phyloP scores from a whole-genome alignment of 2,797 vertebrate species.

The Rachycentron canadum region DNA sequence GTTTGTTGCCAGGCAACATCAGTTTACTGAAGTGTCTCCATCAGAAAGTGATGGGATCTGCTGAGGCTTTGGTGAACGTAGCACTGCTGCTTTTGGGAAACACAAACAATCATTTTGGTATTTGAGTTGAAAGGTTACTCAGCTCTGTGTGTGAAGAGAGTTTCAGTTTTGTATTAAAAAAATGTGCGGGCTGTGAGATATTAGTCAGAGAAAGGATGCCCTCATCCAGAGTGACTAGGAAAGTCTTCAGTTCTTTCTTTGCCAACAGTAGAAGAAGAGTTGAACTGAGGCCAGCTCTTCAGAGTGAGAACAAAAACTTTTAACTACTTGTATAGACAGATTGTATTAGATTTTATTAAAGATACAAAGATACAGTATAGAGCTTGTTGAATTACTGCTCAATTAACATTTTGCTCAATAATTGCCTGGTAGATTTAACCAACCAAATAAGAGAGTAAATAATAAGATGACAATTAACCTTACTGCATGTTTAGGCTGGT shows the following conservation, averaged over 20 bases:
- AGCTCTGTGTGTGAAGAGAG: conserved; percentile 9
- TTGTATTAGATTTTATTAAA: background rate
- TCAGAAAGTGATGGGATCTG: conserved; percentile 49
- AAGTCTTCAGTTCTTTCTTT: background rate
- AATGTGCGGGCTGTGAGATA: conserved; percentile 25
- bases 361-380: background rate
- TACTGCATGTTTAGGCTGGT: too few relatives aligned
- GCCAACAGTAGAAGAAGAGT: background rate
- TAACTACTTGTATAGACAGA: background rate
- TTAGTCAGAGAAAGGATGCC: conserved; percentile 42
- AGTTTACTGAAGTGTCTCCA: conserved; percentile 60
- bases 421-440: background rate
- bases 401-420: background rate
- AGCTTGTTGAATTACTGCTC: background rate
- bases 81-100: conserved; percentile 40
- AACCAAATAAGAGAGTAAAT: background rate
- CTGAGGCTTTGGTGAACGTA: conserved; percentile 21
- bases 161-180: conserved; percentile 36
- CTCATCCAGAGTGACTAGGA: conserved; percentile 24
- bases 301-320: background rate
- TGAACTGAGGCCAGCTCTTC: background rate
- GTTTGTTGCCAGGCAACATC: conserved; percentile 79
- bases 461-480: too few relatives aligned
- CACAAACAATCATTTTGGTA: conserved; percentile 43
- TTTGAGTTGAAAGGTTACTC: conserved; percentile 45